Evolutionary conservation across 2,888 invertebrate species (phyloP).

Genomic region (Pristionchus mayeri): DNA sequence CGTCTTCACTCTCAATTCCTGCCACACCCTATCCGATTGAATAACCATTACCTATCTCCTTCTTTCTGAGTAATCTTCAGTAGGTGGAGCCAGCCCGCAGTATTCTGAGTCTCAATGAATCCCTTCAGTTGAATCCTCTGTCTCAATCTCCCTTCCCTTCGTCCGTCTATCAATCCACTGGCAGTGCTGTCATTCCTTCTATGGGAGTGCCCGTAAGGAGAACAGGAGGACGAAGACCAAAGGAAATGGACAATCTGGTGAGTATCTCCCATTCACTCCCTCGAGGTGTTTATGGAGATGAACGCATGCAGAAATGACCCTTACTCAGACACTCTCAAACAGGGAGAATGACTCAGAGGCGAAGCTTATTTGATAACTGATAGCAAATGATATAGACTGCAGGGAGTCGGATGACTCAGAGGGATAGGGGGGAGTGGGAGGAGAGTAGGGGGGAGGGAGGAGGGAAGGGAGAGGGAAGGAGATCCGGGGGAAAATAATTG

Average conservation of each 20-base stretch:
- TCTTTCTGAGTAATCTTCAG: too few species aligned
- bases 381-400: conserved; percentile 42
- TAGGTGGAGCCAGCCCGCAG: too few species aligned
- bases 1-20: neutral
- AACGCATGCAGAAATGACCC: neutral
- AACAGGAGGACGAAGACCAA: conserved; percentile 46
- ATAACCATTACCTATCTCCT: conserved; percentile 7
- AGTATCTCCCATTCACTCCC: neutral
- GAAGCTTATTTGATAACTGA: conserved; percentile 47
- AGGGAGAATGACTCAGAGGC: conserved; percentile 6
- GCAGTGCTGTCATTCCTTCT: conserved; percentile 1
- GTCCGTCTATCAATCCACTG: neutral
- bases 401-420: conserved; percentile 25
- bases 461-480: neutral
- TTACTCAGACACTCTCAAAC: conserved; percentile 20
- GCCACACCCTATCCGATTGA: neutral
- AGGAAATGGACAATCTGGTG: conserved; percentile 46
- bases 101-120: too few species aligned
- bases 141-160: conserved; percentile 36
- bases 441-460: neutral
- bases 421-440: neutral
- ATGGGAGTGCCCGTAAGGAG: conserved; percentile 35
- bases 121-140: conserved; percentile 13
- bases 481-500: conserved; percentile 14
- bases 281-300: neutral